Evolutionary conservation across 2,888 invertebrate species (phyloP).

Genomic region (Lumbricus terrestris): DNA sequence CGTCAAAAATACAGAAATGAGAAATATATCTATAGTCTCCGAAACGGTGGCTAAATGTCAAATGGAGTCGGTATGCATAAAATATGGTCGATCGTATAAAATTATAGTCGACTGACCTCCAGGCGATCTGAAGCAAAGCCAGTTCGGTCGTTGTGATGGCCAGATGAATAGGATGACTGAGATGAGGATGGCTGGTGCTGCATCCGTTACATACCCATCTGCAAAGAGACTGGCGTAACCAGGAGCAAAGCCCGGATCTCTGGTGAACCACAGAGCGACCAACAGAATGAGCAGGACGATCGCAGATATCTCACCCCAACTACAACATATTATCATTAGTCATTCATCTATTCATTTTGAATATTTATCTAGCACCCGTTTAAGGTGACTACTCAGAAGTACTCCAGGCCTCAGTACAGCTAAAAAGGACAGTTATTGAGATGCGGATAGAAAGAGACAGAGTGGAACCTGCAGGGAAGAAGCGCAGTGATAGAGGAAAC

Average conservation of each 20-base stretch:
- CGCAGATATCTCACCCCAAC: constrained; percentile 21
- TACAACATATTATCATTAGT: neutral
- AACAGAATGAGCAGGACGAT: constrained; percentile 17
- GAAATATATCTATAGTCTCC: too few species aligned
- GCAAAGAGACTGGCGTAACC: constrained; percentile 26
- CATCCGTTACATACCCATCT: constrained; percentile 26
- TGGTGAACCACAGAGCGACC: constrained; percentile 24
- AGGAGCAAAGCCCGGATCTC: constrained; percentile 28
- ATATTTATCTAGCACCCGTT: too few species aligned
- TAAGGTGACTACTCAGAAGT: too few species aligned
- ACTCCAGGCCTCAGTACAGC: too few species aligned
- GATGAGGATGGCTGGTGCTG: constrained; percentile 25
- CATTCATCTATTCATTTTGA: too few species aligned
- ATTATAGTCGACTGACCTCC: neutral
- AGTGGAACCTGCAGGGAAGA: too few species aligned
- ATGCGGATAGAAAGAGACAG: too few species aligned
- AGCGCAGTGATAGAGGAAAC: too few species aligned
- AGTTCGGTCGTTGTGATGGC: constrained; percentile 20
- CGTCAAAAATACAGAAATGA: too few species aligned
- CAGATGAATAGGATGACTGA: constrained; percentile 22
- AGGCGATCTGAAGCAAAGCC: constrained; percentile 6
- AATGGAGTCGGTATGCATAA: too few species aligned
- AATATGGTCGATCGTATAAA: neutral
- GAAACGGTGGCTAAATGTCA: too few species aligned
- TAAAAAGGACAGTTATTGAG: too few species aligned